Evolutionary conservation across 2,888 invertebrate genomes (phyloP).

Genomic region (Hedya salicella): DNA sequence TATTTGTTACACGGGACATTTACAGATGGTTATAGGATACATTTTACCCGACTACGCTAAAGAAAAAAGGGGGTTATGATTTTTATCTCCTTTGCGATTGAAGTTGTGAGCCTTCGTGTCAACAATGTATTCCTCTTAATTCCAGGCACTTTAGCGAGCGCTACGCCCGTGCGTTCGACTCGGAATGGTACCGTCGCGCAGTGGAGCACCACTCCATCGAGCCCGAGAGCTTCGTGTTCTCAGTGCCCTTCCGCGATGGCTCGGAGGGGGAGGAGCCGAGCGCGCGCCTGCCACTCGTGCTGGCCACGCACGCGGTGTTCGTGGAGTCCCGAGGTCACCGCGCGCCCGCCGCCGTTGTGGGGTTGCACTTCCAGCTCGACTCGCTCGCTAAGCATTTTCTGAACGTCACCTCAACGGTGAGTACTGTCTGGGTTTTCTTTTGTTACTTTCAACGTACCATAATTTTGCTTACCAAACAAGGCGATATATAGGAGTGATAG

Average conservation of each 20-base stretch:
- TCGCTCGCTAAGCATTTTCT: slow-evolving; percentile 93
- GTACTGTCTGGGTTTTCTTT: slow-evolving; percentile 36
- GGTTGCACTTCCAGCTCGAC: slow-evolving; percentile 93
- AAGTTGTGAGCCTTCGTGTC: too few species aligned
- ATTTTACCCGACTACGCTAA: too few species aligned
- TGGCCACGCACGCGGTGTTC: slow-evolving; percentile 96
- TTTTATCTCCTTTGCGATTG: too few species aligned
- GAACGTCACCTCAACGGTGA: slow-evolving; percentile 94
- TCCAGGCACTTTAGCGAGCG: slow-evolving; percentile 92
- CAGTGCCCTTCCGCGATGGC: slow-evolving; percentile 91
- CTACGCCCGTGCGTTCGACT: slow-evolving; percentile 93
- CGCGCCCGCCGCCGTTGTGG: slow-evolving; percentile 96
- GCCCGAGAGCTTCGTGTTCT: slow-evolving; percentile 95
- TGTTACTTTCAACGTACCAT: too few species aligned
- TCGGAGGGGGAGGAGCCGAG: slow-evolving; percentile 85
- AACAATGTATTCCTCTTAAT: slow-evolving; percentile 17
- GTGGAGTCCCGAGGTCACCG: slow-evolving; percentile 92
- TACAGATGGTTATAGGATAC: too few species aligned
- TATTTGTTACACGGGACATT: too few species aligned
- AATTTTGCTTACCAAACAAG: too few species aligned
- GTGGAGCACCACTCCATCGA: slow-evolving; percentile 95
- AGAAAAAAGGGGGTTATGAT: too few species aligned
- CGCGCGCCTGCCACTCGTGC: slow-evolving; percentile 87
- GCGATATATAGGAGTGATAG: too few species aligned
- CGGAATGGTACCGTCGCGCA: slow-evolving; percentile 95